Evolutionary conservation across 2,113 vertebrate species (phyloP), one percentile per base, ranked within the genome.

Genomic region (Chionomys nivalis): DNA sequence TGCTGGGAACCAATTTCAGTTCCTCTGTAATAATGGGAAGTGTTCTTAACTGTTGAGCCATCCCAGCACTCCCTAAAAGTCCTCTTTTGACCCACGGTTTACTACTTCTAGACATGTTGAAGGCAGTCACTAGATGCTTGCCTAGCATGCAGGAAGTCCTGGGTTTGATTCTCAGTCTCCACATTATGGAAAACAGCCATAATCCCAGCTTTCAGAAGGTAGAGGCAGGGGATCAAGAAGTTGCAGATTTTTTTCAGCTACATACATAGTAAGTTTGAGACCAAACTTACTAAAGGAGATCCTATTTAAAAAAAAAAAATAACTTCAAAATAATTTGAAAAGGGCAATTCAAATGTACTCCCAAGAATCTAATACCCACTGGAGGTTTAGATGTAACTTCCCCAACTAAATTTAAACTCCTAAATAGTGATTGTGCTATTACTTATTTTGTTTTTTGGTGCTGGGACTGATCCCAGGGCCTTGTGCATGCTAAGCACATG

Each of bases 301-400:
- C 7, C 16, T 47, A 33, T 21, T 83, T 44, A 19, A 39, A 90
- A 95, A 81, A 95, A 81, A 82, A 83, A 94, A 91, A 73, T 47
- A 52, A 88, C 39, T 82, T 58, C 47, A 93, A 89, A 72, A 49
- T 66, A 76, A 39, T 70, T 94, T 93, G 24, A 55, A 89, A 94
- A 68, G 28, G 19, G 7, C 12, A 65, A 79, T 88, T 47, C 42
- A 75, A 86, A 78, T 83, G 17, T 47, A 42, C 31, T 82, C 28
- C 70, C 79, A 66, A 39, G 4, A 52, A 72, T 68, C 63, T 44
- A 83, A 10, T n/a, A 47, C 61, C 42, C n/a, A 31, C 26, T 31
- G 55, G 0, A 78, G 31, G 70, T 52, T 87, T 55, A 77, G 28
- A 55, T 83, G 16, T 3, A 52, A 21, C 23, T 66, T 78, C 86